Evolutionary conservation across 1,140 invertebrate species (phyloP).

Genomic region (Pteromalus puparum): DNA sequence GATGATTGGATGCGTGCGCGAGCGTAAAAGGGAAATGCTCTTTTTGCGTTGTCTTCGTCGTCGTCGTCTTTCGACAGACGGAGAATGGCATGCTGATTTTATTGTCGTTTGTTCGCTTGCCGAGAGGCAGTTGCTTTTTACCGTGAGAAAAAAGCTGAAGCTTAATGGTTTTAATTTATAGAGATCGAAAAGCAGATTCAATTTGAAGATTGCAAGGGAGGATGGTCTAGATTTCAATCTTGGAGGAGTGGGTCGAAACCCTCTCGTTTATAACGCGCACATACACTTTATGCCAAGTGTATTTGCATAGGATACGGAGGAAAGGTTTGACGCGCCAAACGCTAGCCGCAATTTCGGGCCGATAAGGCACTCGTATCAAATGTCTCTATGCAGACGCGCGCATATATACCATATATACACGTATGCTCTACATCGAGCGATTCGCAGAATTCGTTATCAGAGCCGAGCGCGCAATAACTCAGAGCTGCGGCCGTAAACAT

Average conservation of each 20-base stretch:
- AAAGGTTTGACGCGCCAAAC: too few relatives aligned
- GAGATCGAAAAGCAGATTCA: not conserved
- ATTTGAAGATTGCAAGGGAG: not conserved
- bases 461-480: not conserved
- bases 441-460: not conserved
- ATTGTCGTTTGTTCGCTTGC: not conserved
- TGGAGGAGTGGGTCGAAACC: too few relatives aligned
- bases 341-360: too few relatives aligned
- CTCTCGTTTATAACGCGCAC: too few relatives aligned
- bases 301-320: too few relatives aligned
- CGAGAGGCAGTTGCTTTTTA: not conserved
- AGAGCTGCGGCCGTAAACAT: not conserved
- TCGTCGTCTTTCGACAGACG: not conserved
- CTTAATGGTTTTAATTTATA: not conserved
- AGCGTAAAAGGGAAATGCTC: not conserved
- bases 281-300: too few relatives aligned
- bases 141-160: not conserved
- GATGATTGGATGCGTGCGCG: constrained; percentile 17
- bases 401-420: not conserved
- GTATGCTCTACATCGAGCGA: not conserved
- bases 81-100: not conserved
- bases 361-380: not conserved
- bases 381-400: not conserved
- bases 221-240: not conserved
- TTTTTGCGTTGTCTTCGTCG: too few relatives aligned